These are phyloP conservation scores for Drosophila mimica DNA, from an alignment of 2,888 invertebrate species.

Conservation along the genomic window DNA sequence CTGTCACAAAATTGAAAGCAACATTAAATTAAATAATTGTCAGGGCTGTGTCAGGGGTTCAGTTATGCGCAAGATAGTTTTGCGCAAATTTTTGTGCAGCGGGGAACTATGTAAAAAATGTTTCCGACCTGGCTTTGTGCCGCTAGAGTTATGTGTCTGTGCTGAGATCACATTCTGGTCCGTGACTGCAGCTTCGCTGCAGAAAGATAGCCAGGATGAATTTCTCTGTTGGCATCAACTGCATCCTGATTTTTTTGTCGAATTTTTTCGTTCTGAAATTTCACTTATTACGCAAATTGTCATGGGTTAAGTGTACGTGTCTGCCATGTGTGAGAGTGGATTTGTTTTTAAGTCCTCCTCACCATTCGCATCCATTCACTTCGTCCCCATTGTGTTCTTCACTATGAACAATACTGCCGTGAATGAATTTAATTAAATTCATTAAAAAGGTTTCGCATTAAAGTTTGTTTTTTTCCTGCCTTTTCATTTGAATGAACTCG, in stretches of 20 bases:
- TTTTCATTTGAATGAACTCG: conserved; percentile 17
- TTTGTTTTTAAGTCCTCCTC: conserved; percentile 12
- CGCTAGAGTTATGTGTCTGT: conserved; percentile 14
- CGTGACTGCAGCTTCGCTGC: conserved; percentile 29
- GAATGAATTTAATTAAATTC: conserved; percentile 69
- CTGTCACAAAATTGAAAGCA: conserved; percentile 42
- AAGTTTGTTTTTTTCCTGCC: neutral
- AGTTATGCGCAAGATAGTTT: conserved; percentile 69
- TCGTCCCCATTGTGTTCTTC: conserved; percentile 12
- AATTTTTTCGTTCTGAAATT: conserved; percentile 11
- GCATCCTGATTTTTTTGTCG: conserved; percentile 7
- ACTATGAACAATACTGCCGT: conserved; percentile 31
- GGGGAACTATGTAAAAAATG: conserved; percentile 54
- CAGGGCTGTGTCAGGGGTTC: conserved; percentile 48
- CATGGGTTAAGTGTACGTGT: conserved; percentile 57
- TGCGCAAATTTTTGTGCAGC: conserved; percentile 36
- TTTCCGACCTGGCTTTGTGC: conserved; percentile 30
- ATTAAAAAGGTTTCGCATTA: conserved; percentile 40
- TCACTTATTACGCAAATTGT: conserved; percentile 72
- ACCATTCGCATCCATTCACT: neutral
- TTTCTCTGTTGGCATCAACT: conserved; percentile 17
- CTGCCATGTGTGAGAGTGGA: conserved; percentile 40
- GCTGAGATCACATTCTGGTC: conserved; percentile 11
- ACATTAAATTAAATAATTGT: conserved; percentile 78
- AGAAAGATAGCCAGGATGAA: conserved; percentile 19